Evolutionary conservation across 2,888 invertebrate genomes (phyloP).

Genomic region (Himalopsyche tibetana): DNA sequence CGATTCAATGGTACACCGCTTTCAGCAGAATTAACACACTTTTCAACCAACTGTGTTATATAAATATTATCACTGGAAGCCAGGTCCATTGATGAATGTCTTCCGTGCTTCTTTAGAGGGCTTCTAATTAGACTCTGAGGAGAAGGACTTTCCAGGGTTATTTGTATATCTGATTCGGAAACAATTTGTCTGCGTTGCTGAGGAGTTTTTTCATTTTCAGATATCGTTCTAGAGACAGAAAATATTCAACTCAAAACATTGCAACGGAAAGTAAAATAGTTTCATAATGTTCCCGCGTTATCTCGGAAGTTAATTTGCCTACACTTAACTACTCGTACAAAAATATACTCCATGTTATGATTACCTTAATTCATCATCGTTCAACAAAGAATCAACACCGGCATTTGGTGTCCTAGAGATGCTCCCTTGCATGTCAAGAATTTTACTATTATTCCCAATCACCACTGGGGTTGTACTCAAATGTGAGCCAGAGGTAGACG

Average conservation of each 20-base stretch:
- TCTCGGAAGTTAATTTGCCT: neutral
- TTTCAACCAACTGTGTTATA: slow-evolving; percentile 74
- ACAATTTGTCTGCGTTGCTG: slow-evolving; percentile 32
- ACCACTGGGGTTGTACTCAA: slow-evolving; percentile 47
- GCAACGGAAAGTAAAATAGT: neutral
- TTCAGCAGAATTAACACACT: slow-evolving; percentile 70
- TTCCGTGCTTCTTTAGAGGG: slow-evolving; percentile 72
- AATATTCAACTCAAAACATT: neutral
- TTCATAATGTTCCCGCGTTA: neutral
- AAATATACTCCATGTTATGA: neutral
- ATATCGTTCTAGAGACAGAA: neutral
- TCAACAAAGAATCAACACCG: neutral
- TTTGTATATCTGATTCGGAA: slow-evolving; percentile 41
- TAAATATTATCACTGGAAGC: slow-evolving; percentile 72
- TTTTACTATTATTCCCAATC: slow-evolving; percentile 26
- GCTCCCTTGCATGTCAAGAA: slow-evolving; percentile 57
- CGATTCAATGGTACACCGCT: neutral
- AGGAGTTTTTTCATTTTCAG: slow-evolving; percentile 23
- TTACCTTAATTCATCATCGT: neutral
- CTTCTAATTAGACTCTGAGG: slow-evolving; percentile 67
- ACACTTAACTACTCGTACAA: neutral
- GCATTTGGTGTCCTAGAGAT: slow-evolving; percentile 51
- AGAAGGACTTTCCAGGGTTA: slow-evolving; percentile 37
- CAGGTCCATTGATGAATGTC: slow-evolving; percentile 76
- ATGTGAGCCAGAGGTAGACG: slow-evolving; percentile 24